Evolutionary conservation across 2,888 invertebrate species (phyloP).

Genomic region (Papilio protenor): DNA sequence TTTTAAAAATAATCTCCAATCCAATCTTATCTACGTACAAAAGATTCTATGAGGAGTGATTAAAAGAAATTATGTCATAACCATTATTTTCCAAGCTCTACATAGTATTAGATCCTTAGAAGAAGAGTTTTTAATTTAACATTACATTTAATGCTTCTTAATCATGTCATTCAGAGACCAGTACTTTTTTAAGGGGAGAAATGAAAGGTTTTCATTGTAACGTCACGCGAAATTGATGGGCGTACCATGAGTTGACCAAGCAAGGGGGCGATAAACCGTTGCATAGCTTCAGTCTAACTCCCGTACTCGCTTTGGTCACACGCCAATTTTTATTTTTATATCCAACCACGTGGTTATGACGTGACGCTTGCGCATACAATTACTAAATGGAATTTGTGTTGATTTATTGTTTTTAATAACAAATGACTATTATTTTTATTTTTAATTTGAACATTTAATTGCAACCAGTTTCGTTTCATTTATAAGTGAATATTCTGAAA

Average conservation of each 20-base stretch:
- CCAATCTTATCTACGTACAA: no score
- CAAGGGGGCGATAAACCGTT: constrained; percentile 73
- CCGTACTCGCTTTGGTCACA: constrained; percentile 79
- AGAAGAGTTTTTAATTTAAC: no score
- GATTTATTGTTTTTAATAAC: neutral
- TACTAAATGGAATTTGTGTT: constrained; percentile 37
- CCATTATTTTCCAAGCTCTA: no score
- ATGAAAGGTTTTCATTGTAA: constrained; percentile 78
- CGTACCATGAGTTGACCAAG: constrained; percentile 76
- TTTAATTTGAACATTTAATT: neutral
- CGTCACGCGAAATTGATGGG: constrained; percentile 82
- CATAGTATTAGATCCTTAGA: no score
- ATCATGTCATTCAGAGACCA: constrained; percentile 66
- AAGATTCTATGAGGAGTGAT: no score
- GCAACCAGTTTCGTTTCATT: neutral
- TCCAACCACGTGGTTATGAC: constrained; percentile 67
- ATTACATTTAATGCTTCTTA: constrained; percentile 62
- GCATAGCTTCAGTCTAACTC: constrained; percentile 76
- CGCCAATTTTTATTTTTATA: constrained; percentile 69
- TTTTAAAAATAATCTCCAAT: no score
- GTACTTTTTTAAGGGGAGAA: constrained; percentile 73
- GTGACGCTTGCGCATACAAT: constrained; percentile 59
- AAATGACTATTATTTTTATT: neutral
- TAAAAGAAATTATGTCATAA: no score
- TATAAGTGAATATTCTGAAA: neutral